Base-by-base conservation (phyloP, 2,113 vertebrate species). In the Eonycteris spelaea region DNA sequence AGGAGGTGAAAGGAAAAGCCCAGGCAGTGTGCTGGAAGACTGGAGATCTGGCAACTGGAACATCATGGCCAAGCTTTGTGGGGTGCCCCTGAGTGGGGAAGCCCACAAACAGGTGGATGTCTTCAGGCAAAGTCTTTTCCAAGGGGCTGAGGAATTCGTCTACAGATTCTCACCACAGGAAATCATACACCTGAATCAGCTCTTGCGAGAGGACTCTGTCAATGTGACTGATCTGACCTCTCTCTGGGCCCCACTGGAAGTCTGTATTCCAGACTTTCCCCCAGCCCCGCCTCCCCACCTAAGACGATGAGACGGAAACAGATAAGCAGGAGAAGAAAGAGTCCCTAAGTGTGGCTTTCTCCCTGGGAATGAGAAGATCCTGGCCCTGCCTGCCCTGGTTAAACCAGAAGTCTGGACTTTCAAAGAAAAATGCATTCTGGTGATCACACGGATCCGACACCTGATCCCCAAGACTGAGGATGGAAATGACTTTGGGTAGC, bases 391-490 rank as follows among this genome's bases (percentile, higher is more conserved):
- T 63, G 98, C 98, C 18, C 86, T 95, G 16, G 98, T 99, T 80
- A 99, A 99, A 90, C 99, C 99, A 9, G 99, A 99, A 98, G 99
- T 99, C 11, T 97, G 98, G 7, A 97, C 97, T 45, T 97, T 99
- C 18, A 99, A 99, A 96, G 99, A 99, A 97, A 99, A 99, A 57
- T 98, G 99, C 91, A 98, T 99, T 68, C 94, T 98, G 74, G 99
- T 99, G 21, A 98, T 99, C 65, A 98, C 98, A 78, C 99, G 99
- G 99, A 99, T 99, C 96, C 98, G 99, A 92, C 98, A 99, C 90
- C 98, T 99, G 35, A 99, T 99, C 94, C 99, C 99, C 10, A 99
- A 99, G 97, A 99, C 99, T 91, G 99, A 99, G 86, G 99, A 99
- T 61, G 99, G 99, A 55, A 99, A 99, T 92, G 99, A 99, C 98